Evolutionary conservation across 2,113 vertebrate genomes (phyloP).

Genomic region (Irena cyanogastra): DNA sequence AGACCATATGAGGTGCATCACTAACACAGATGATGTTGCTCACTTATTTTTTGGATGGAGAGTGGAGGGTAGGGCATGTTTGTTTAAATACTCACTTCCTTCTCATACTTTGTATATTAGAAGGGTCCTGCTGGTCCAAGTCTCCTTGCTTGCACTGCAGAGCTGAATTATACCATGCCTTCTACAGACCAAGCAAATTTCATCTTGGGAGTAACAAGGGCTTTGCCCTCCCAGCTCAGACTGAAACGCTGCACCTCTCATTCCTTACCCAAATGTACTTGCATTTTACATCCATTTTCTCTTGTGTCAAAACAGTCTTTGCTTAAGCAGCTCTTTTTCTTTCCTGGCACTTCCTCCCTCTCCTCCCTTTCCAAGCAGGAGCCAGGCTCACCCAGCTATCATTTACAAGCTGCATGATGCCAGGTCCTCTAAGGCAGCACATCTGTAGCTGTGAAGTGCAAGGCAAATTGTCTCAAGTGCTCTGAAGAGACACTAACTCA

Average conservation of each 20-base stretch:
- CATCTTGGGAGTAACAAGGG: not conserved
- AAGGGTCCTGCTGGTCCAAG: not conserved
- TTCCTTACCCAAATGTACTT: not conserved
- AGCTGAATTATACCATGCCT: not conserved
- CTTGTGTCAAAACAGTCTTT: not conserved
- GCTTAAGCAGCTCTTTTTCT: not conserved
- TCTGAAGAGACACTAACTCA: conserved; percentile 20
- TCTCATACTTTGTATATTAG: not conserved
- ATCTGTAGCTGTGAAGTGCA: not conserved
- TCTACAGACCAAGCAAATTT: not conserved
- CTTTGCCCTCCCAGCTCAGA: not conserved
- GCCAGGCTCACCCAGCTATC: not conserved
- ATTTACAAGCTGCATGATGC: not conserved
- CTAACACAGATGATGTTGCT: not conserved
- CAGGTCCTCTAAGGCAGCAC: not conserved
- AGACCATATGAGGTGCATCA: not conserved
- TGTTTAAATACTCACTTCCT: not conserved
- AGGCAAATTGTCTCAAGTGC: conserved; percentile 43
- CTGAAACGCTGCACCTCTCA: rapidly evolving
- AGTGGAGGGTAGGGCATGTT: not conserved
- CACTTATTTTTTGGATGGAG: not conserved
- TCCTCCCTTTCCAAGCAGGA: not conserved
- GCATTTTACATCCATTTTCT: not conserved
- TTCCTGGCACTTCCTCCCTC: not conserved
- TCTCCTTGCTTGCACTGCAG: not conserved